phyloP scores from a whole-genome alignment of 2,888 invertebrate species.

The Exocentrus adspersus region DNA sequence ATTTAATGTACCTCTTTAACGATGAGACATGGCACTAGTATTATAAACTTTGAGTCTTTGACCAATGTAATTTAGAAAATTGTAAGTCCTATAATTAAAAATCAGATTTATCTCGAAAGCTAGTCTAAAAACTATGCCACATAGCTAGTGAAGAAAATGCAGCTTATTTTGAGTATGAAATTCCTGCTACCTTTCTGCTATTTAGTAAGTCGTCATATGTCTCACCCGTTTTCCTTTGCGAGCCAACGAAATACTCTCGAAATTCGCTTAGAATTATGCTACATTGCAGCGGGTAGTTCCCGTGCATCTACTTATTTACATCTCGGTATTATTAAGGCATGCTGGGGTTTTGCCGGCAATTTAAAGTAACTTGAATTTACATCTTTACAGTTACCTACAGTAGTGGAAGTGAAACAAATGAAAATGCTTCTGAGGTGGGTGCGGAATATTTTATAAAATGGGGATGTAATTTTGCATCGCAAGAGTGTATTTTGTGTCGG shows the following conservation, averaged over 20 bases:
- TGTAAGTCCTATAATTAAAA: too few relatives aligned
- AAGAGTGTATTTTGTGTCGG: too few relatives aligned
- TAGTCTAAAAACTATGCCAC: too few relatives aligned
- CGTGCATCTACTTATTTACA: background rate
- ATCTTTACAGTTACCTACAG: background rate
- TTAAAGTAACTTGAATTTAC: background rate
- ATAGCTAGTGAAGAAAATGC: too few relatives aligned
- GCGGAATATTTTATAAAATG: background rate
- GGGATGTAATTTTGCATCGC: background rate
- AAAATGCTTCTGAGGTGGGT: background rate
- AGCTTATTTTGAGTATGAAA: too few relatives aligned
- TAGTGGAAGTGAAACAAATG: background rate
- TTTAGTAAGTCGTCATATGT: background rate
- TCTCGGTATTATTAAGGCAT: background rate
- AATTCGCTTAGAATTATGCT: conserved; percentile 1
- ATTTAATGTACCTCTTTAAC: too few relatives aligned
- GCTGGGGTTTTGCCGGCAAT: background rate
- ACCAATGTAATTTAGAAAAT: too few relatives aligned
- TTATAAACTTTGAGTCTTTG: too few relatives aligned
- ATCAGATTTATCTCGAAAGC: too few relatives aligned
- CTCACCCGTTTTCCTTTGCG: background rate
- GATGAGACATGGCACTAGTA: too few relatives aligned
- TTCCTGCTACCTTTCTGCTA: too few relatives aligned
- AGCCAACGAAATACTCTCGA: conserved; percentile 6
- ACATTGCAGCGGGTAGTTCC: background rate